Base-by-base conservation (phyloP, 2,797 vertebrate species). In the Acrossocheilus wenchowensis region DNA sequence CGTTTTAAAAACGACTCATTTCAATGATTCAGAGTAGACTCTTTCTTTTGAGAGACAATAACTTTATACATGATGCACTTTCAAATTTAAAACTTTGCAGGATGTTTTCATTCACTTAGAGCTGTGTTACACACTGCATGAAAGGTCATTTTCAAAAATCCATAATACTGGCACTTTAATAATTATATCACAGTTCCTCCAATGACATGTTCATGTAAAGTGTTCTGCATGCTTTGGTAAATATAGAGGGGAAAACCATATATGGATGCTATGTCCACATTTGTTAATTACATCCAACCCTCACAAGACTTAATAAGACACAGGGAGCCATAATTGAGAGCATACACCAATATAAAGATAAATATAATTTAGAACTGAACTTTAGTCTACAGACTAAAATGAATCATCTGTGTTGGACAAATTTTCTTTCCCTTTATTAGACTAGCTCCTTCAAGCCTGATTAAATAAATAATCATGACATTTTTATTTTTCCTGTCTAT, bases 261-360 rank as follows among this genome's bases (percentile, higher is more conserved):
- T 69, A 64, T 78, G 57, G 12, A 45, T 4, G 12, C 21, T 48
- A 62, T 62, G 72, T 75, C 72, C 57, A 48, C 19, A 75, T 83
- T 75, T 83, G 21, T 74, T 83, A 83, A 83, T 83, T 83, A 68
- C 83, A 64, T 78, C 11, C 95, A 94, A 95, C 95, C 95, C 60
- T 52, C 57, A 83, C 11, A 9, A 62, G 43, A 60, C 72, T 45
- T 69, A 79, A 78, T 54, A 78, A 71, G 36, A 71, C 75, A 80
- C 60, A 81, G 48, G 36, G 26, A 77, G 45, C 26, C 39, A 8
- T 81, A 75, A 85, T 82, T 82, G 60, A 85, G 82, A 69, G 60
- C 21, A n/a, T 45, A 66, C 26, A 75, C 60, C 26, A 66, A 57
- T 43, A 23, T 69, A 30, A 75, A 83, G 57, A 64, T 80, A 78